Evolutionary conservation across 2,888 invertebrate genomes (phyloP).

Genomic region (Epinotia nisella): DNA sequence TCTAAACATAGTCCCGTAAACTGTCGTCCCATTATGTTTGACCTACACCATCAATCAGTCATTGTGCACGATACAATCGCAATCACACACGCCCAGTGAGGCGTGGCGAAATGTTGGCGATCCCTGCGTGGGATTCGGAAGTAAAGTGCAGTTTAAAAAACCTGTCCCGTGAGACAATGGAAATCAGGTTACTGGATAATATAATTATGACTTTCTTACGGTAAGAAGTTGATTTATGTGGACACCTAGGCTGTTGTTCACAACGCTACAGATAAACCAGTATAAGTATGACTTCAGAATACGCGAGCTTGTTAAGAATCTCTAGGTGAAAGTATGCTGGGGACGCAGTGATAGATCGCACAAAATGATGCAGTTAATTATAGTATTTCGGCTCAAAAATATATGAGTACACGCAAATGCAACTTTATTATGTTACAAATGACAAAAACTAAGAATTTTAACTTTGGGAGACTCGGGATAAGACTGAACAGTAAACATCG

Average conservation of each 20-base stretch:
- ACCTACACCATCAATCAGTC: constrained; percentile 36
- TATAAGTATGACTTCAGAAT: too few relatives aligned
- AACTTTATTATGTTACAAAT: too few relatives aligned
- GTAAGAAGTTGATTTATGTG: constrained; percentile 11
- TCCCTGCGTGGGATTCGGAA: constrained; percentile 50
- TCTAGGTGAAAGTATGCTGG: too few relatives aligned
- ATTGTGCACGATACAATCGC: constrained; percentile 35
- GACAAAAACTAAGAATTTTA: too few relatives aligned
- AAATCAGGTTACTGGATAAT: constrained; percentile 32
- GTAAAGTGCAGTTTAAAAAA: constrained; percentile 41
- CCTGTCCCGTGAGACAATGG: constrained; percentile 34
- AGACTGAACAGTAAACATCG: too few relatives aligned
- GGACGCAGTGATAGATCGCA: too few relatives aligned
- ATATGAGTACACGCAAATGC: too few relatives aligned
- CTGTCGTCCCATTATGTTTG: constrained; percentile 27
- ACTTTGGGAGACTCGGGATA: too few relatives aligned
- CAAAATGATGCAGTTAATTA: too few relatives aligned
- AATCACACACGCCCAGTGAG: constrained; percentile 37
- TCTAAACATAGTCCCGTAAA: constrained; percentile 12
- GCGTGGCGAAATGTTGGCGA: constrained; percentile 49
- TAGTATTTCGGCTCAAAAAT: too few relatives aligned
- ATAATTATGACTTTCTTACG: constrained; percentile 31
- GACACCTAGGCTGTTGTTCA: not conserved
- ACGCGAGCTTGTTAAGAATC: too few relatives aligned
- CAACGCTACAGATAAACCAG: not conserved